Base-by-base conservation (phyloP, 2,888 invertebrate genomes). In the Parascotia fuliginaria region DNA sequence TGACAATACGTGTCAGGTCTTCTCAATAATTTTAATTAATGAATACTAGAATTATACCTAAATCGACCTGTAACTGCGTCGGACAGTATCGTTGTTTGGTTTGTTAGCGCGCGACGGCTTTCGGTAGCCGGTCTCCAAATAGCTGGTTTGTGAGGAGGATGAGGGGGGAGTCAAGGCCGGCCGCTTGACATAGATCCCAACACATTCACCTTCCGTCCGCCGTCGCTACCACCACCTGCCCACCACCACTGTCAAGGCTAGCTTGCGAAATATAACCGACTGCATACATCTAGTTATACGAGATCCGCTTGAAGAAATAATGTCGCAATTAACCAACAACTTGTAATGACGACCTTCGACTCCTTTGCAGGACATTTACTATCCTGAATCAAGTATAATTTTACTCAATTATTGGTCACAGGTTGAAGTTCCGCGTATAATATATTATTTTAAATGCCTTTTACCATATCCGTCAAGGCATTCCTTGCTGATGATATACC, bases 141-240 rank as follows among this genome's bases (percentile, higher is more conserved):
- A 63, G 76, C 68, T 67, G 67, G 75, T 71, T 72, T 65, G 70
- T 68, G 64, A 67, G 70, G 61, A 78, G 83, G 81, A 77, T 83
- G 75, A 80, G 81, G 74, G 85, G 85, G 85, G 87, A 85, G 84
- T 84, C 88, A 90, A 89, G 90, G 90, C 86, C 87, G 78, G 70
- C 82, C 76, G 81, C 78, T 76, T 83, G 87, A 86, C 87, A 85
- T 62, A 87, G 84, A 88, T 88, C 86, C 86, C 85, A 80, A 85
- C 79, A 84, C 87, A 89, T 87, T 90, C 89, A 89, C 89, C 89
- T 88, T 86, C 84, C 85, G 87, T 79, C 85, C 81, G 81, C 75
- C 75, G 48, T 60, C 61, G 61, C 55, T 65, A 65, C 71, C 67
- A 63, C 70, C 81, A 75, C 70, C 81, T 80, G 83, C 78, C 77